Evolutionary conservation across 2,113 vertebrate genomes (phyloP).

Genomic region (Strix aluco): DNA sequence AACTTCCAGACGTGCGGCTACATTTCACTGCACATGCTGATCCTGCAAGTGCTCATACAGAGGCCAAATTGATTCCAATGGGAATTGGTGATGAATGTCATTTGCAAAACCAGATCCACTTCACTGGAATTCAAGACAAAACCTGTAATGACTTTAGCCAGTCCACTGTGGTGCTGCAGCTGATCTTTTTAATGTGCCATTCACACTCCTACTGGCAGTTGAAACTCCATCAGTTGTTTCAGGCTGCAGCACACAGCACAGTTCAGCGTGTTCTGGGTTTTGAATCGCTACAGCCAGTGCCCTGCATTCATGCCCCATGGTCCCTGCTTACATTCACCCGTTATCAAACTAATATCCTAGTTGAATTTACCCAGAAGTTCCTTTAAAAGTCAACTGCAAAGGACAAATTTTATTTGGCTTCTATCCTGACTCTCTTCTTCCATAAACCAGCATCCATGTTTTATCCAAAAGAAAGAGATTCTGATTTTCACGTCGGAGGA

Average conservation of each 20-base stretch:
- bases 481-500: constrained; percentile 27
- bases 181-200: not conserved
- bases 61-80: not conserved
- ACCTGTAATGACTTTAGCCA: not conserved
- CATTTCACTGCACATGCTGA: not conserved
- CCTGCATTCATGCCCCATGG: not conserved
- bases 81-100: not conserved
- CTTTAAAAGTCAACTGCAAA: constrained; percentile 55
- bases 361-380: constrained; percentile 15
- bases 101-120: not conserved
- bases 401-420: constrained; percentile 38
- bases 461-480: constrained; percentile 18
- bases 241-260: not conserved
- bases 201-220: not conserved
- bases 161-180: not conserved
- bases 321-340: not conserved
- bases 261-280: not conserved
- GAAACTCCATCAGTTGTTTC: not conserved
- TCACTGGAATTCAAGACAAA: not conserved
- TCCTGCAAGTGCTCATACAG: not conserved
- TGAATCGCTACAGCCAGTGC: not conserved
- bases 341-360: constrained; percentile 16
- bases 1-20: not conserved
- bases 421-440: not conserved
- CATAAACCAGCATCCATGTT: not conserved